phyloP scores from a whole-genome alignment of 1,140 invertebrate species.

The Holotrichia oblita region DNA sequence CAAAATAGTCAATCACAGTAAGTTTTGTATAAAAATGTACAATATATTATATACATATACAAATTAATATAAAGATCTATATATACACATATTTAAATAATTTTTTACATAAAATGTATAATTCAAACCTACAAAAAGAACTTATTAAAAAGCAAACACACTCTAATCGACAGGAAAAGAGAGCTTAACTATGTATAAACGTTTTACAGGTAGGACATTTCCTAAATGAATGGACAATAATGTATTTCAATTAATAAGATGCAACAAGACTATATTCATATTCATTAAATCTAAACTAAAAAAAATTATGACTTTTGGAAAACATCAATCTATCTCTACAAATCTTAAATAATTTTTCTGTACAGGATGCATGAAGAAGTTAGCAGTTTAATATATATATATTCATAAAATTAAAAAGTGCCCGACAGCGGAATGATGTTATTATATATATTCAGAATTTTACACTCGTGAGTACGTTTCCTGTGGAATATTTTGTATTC shows the following conservation, averaged over 20 bases:
- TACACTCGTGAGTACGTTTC: too few relatives aligned
- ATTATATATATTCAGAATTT: too few relatives aligned
- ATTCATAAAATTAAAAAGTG: too few relatives aligned
- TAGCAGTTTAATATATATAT: too few relatives aligned
- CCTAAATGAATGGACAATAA: neutral
- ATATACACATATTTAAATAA: slow-evolving; percentile 37
- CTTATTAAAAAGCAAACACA: slow-evolving; percentile 26
- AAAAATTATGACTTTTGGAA: too few relatives aligned
- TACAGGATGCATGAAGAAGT: too few relatives aligned
- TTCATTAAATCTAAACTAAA: too few relatives aligned
- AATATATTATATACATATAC: slow-evolving; percentile 34
- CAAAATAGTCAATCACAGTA: slow-evolving; percentile 34
- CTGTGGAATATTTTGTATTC: too few relatives aligned
- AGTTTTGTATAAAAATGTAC: slow-evolving; percentile 51
- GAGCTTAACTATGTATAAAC: slow-evolving; percentile 43
- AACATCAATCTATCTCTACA: too few relatives aligned
- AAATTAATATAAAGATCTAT: slow-evolving; percentile 37
- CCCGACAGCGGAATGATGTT: too few relatives aligned
- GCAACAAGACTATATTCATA: neutral
- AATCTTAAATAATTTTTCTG: too few relatives aligned
- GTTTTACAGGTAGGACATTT: slow-evolving; percentile 15
- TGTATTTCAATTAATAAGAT: neutral
- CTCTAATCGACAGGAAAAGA: slow-evolving; percentile 35
- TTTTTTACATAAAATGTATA: slow-evolving; percentile 37
- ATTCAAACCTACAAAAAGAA: slow-evolving; percentile 40